These are phyloP conservation scores for Trigoniulus corallinus DNA, from an alignment of 1,140 invertebrate genomes.

Conservation along the genomic window DNA sequence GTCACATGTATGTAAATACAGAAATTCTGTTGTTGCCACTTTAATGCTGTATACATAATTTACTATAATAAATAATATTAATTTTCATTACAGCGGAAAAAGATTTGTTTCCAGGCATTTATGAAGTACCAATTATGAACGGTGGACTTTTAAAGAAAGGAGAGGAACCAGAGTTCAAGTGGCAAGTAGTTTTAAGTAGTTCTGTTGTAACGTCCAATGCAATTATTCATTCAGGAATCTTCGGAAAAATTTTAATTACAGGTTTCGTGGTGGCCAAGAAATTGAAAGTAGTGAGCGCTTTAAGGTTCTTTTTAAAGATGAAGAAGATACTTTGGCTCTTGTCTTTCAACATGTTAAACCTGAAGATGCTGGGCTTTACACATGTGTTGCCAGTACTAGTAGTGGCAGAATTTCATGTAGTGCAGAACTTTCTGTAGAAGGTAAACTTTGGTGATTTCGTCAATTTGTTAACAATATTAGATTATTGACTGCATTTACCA, in stretches of 20 bases:
- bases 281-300: constrained; percentile 86
- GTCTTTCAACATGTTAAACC: constrained; percentile 86
- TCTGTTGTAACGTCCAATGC: neutral
- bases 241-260: constrained; percentile 10
- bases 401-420: constrained; percentile 84
- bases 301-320: constrained; percentile 76
- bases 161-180: constrained; percentile 64
- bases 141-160: constrained; percentile 44
- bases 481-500: neutral
- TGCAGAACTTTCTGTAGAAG: constrained; percentile 81
- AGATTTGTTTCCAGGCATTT: constrained; percentile 45
- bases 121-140: neutral
- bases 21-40: neutral
- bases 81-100: constrained; percentile 51
- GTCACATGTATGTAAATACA: constrained; percentile 42
- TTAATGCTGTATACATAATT: constrained; percentile 1
- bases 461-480: neutral
- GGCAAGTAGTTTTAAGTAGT: constrained; percentile 24
- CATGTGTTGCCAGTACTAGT: constrained; percentile 80
- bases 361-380: constrained; percentile 85
- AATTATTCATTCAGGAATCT: neutral
- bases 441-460: constrained; percentile 20
- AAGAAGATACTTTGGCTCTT: constrained; percentile 76
- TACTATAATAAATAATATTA: constrained; percentile 1
- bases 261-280: constrained; percentile 69